Conservation (phyloP, 2,797 vertebrate species). For the Sebastolobus altivelis region DNA sequence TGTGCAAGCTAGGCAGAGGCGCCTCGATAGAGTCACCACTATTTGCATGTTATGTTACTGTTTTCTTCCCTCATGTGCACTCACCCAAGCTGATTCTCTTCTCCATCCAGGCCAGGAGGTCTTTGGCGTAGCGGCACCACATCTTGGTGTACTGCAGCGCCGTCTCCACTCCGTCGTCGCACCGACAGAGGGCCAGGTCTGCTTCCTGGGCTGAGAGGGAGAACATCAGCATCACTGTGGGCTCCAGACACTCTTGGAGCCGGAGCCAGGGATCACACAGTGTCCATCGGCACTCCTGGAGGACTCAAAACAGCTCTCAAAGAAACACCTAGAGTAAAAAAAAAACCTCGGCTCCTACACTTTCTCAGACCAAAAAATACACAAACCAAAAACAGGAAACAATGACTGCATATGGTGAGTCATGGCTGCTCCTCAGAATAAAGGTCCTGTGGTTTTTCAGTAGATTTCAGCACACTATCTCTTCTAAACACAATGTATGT, state of each 20-base stretch:
- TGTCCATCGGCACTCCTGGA: constrained; percentile 27
- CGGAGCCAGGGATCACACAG: constrained; percentile 40
- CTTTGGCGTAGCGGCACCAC: constrained; percentile 96
- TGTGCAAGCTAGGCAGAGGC: background rate
- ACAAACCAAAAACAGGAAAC: constrained; percentile 68
- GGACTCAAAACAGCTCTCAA: constrained; percentile 24
- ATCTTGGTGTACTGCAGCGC: constrained; percentile 92
- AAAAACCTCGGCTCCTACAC: background rate
- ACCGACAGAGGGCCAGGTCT: constrained; percentile 88
- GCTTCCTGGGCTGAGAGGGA: constrained; percentile 90
- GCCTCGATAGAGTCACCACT: background rate
- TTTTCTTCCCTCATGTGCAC: constrained; percentile 31
- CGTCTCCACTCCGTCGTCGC: constrained; percentile 90
- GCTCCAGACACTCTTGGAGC: constrained; percentile 39
- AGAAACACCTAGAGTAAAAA: constrained; percentile 12
- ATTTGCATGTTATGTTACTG: constrained; percentile 8
- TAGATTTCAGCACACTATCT: constrained; percentile 30
- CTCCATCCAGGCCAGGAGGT: constrained; percentile 93
- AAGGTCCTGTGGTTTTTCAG: constrained; percentile 46
- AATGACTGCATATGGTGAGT: constrained; percentile 53
- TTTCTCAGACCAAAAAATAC: constrained; percentile 16
- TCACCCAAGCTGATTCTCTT: constrained; percentile 91
- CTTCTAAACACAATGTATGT: background rate
- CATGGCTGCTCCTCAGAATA: constrained; percentile 54
- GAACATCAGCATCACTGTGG: constrained; percentile 82